Evolutionary conservation across 2,797 vertebrate species (phyloP).

Genomic region (Trachops cirrhosus): DNA sequence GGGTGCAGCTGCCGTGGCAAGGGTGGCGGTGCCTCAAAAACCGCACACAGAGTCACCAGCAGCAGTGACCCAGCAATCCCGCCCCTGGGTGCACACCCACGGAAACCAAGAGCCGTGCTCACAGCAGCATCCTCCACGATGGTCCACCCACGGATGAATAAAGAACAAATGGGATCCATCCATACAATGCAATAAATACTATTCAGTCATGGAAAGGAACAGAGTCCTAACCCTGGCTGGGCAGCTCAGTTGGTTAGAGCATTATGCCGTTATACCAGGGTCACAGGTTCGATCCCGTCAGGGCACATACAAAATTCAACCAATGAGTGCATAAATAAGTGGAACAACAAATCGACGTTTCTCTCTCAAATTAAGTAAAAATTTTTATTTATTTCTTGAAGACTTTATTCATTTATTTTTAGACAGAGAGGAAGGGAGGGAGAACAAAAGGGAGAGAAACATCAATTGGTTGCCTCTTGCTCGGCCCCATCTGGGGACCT

Average conservation of each 20-base stretch:
- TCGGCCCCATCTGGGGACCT: too few relatives aligned
- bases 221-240: not conserved
- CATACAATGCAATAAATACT: rapidly evolving
- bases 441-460: too few relatives aligned
- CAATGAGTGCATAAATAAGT: not conserved
- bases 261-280: not conserved
- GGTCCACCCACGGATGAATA: rapidly evolving
- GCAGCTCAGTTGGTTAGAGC: not conserved
- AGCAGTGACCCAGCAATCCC: not conserved
- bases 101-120: not conserved
- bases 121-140: rapidly evolving
- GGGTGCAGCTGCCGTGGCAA: not conserved
- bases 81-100: rapidly evolving
- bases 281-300: not conserved
- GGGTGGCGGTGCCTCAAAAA: not conserved
- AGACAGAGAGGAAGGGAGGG: too few relatives aligned
- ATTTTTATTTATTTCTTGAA: too few relatives aligned
- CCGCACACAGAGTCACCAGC: not conserved
- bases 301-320: not conserved
- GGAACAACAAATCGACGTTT: not conserved
- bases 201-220: rapidly evolving
- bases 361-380: not conserved
- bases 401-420: too few relatives aligned
- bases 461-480: too few relatives aligned
- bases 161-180: not conserved